Percentiles rank a stretch among this genome's conserved stretches.
Conservation (phyloP, 2,888 invertebrate genomes). For the Cylindroiulus punctatus region DNA sequence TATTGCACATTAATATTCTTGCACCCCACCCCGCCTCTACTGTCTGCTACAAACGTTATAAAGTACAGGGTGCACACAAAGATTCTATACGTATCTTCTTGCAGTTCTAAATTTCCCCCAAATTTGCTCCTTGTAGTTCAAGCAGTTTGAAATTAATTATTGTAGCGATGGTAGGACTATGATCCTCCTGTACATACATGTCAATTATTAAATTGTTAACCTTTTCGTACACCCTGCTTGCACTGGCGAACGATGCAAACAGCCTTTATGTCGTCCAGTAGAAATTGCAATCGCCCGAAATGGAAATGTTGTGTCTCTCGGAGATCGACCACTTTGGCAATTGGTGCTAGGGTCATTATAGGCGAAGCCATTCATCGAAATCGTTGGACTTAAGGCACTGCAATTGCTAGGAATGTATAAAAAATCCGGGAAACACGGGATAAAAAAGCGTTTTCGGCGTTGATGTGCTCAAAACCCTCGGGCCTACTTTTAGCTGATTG, state of each 20-base stretch:
- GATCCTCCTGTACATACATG: too few relatives aligned
- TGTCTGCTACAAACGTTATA: too few relatives aligned
- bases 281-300: background rate
- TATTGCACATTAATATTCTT: too few relatives aligned
- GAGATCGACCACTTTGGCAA: constrained; percentile 8
- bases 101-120: too few relatives aligned
- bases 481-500: constrained; percentile 42
- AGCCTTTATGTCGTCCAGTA: background rate
- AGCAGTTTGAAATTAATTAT: too few relatives aligned
- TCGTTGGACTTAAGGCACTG: background rate
- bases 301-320: background rate
- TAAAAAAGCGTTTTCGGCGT: background rate
- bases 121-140: too few relatives aligned
- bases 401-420: background rate
- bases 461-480: constrained; percentile 31
- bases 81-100: too few relatives aligned
- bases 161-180: too few relatives aligned
- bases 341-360: constrained; percentile 27
- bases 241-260: background rate
- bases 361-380: background rate
- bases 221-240: too few relatives aligned
- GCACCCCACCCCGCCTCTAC: too few relatives aligned
- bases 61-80: too few relatives aligned
- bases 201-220: too few relatives aligned
- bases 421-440: background rate